These are phyloP conservation scores for Nematostella vectensis DNA, from an alignment of 92 coral and sea anemone species.

Conservation along the genomic window DNA sequence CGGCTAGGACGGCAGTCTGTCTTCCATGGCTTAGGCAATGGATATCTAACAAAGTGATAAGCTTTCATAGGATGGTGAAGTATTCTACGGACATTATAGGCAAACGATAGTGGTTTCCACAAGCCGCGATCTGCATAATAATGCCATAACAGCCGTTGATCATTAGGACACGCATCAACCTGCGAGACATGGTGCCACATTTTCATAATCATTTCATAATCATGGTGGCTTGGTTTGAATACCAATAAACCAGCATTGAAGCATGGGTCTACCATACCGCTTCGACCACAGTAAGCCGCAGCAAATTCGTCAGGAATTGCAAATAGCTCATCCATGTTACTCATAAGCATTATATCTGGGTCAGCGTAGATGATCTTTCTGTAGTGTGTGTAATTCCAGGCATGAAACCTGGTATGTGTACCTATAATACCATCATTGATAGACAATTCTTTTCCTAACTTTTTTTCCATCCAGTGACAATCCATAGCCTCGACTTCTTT, in stretches of 20 bases:
- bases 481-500: slow-evolving; percentile 55
- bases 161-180: slow-evolving; percentile 39
- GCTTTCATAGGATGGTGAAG: slow-evolving; percentile 63
- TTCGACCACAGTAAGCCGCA: slow-evolving; percentile 55
- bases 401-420: slow-evolving; percentile 72
- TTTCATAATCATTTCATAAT: slow-evolving; percentile 17
- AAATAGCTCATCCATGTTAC: slow-evolving; percentile 63
- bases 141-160: slow-evolving; percentile 52
- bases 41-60: slow-evolving; percentile 44
- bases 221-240: slow-evolving; percentile 30
- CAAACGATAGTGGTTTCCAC: slow-evolving; percentile 61
- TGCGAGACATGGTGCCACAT: slow-evolving; percentile 18
- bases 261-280: slow-evolving; percentile 53
- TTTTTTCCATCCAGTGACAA: slow-evolving; percentile 64
- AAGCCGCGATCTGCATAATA: slow-evolving; percentile 47
- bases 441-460: slow-evolving; percentile 15
- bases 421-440: slow-evolving; percentile 50
- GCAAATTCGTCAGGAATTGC: slow-evolving; percentile 39
- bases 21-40: slow-evolving; percentile 73
- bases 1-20: slow-evolving; percentile 57
- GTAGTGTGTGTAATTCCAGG: slow-evolving; percentile 61
- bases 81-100: slow-evolving; percentile 60
- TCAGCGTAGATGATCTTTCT: slow-evolving; percentile 66
- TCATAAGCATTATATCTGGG: slow-evolving; percentile 51
- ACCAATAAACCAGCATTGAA: slow-evolving; percentile 72